Conservation (phyloP, 2,113 vertebrate species). For the Hippocampus zosterae region DNA sequence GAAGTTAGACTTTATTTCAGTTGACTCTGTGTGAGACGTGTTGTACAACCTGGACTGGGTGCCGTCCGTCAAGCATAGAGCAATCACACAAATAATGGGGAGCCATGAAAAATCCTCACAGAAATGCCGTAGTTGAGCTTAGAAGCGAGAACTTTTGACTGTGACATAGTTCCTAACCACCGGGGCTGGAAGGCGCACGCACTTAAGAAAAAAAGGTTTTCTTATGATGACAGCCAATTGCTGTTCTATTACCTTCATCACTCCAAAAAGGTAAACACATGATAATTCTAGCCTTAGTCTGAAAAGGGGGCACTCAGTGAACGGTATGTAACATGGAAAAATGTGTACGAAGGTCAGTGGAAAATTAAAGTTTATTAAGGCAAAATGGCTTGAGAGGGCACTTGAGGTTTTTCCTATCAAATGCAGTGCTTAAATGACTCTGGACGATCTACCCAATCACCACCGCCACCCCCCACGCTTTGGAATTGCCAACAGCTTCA, state of each 20-base stretch:
- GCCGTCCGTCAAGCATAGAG: too few species aligned
- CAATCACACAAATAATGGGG: too few species aligned
- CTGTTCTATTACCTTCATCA: background rate
- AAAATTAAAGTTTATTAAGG: constrained; percentile 34
- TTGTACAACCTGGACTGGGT: too few species aligned
- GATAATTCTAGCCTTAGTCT: background rate
- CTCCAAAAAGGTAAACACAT: background rate
- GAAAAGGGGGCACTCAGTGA: constrained; percentile 14
- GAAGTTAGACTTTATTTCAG: too few species aligned
- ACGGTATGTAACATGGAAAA: constrained; percentile 11
- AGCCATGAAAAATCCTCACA: too few species aligned
- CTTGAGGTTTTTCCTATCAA: constrained; percentile 42
- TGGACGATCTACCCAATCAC: constrained; percentile 22
- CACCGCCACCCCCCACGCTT: constrained; percentile 9
- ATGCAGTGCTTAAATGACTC: constrained; percentile 51
- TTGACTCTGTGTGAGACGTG: too few species aligned
- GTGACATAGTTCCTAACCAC: too few species aligned
- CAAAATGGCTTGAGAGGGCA: constrained; percentile 54
- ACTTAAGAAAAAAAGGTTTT: background rate
- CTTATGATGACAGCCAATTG: background rate
- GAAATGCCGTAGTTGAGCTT: too few species aligned
- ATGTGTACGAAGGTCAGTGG: constrained; percentile 30
- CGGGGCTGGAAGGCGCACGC: background rate
- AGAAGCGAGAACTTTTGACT: too few species aligned
- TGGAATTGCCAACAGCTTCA: constrained; percentile 42